Percentiles rank a stretch among this genome's conserved stretches.
Evolutionary conservation across 1,140 invertebrate species (phyloP).

Genomic region (Stegodyphus dumicola): DNA sequence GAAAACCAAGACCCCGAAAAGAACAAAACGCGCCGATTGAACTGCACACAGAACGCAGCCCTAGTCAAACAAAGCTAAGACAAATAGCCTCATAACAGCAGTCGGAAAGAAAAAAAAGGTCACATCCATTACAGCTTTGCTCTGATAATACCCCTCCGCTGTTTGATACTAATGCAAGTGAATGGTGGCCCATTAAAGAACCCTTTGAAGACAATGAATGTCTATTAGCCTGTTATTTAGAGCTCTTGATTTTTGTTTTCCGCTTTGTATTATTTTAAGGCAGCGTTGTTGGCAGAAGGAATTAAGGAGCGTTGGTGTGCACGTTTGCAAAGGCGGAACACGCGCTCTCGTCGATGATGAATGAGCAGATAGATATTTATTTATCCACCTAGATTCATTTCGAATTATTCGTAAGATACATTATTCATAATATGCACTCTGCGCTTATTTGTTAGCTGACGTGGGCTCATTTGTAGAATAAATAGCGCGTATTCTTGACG

Average conservation of each 20-base stretch:
- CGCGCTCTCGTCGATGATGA: background rate
- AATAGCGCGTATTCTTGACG: too few relatives aligned
- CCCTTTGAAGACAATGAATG: slow-evolving; percentile 2
- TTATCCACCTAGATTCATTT: background rate
- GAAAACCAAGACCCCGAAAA: background rate
- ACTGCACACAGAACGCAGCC: background rate
- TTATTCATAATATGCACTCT: background rate
- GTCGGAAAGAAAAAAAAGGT: background rate
- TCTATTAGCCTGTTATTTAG: background rate
- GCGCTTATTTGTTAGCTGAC: background rate
- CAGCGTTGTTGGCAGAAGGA: background rate
- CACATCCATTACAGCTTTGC: background rate
- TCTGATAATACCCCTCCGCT: background rate
- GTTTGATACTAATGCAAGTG: background rate
- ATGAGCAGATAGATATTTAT: background rate
- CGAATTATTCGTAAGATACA: background rate
- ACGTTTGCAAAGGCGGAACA: background rate
- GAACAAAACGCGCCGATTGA: background rate
- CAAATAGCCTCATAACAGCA: slow-evolving; percentile 16
- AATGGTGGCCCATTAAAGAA: background rate
- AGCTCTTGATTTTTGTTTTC: background rate
- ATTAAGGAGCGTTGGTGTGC: slow-evolving; percentile 7
- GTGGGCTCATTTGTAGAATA: too few relatives aligned
- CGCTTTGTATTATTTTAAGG: background rate
- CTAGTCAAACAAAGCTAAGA: slow-evolving; percentile 11